A percentile compares a stretch with the other conserved stretches of the same genome.
phyloP scores from a whole-genome alignment of 2,797 vertebrate genomes.

The Muscicapa striata region DNA sequence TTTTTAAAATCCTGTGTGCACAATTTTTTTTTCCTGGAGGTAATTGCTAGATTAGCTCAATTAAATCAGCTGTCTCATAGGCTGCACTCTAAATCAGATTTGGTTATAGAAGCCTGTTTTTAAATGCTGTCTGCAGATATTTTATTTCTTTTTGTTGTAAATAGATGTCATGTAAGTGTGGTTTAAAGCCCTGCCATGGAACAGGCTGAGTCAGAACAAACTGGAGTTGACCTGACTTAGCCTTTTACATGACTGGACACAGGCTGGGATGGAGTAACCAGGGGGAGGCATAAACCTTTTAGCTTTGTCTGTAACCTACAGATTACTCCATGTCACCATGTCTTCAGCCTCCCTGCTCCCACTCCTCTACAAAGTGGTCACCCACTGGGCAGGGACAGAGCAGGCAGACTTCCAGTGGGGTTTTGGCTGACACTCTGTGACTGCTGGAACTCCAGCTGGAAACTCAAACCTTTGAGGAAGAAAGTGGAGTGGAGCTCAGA shows the following conservation, averaged over 20 bases:
- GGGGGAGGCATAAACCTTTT: background rate
- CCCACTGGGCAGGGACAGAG: background rate
- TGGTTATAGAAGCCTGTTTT: background rate
- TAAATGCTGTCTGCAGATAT: background rate
- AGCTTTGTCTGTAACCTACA: background rate
- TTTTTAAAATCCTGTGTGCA: background rate
- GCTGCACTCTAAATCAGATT: background rate
- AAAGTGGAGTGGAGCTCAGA: background rate
- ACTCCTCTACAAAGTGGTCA: background rate
- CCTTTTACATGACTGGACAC: background rate
- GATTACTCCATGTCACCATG: rapidly evolving
- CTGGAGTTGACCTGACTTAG: background rate
- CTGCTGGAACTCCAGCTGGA: background rate
- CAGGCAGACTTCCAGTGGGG: background rate
- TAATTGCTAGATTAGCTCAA: background rate
- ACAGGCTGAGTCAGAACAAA: background rate
- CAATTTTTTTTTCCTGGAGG: background rate
- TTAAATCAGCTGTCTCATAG: background rate
- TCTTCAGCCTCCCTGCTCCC: background rate
- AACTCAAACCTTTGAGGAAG: background rate
- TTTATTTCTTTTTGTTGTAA: background rate
- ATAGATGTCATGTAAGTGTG: rapidly evolving
- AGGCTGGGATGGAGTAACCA: background rate
- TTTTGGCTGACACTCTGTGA: background rate
- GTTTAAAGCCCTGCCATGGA: background rate